Percentiles rank a stretch among this genome's conserved stretches.
Evolutionary conservation across 2,113 vertebrate species (phyloP).

Genomic region (Nesoenas mayeri): DNA sequence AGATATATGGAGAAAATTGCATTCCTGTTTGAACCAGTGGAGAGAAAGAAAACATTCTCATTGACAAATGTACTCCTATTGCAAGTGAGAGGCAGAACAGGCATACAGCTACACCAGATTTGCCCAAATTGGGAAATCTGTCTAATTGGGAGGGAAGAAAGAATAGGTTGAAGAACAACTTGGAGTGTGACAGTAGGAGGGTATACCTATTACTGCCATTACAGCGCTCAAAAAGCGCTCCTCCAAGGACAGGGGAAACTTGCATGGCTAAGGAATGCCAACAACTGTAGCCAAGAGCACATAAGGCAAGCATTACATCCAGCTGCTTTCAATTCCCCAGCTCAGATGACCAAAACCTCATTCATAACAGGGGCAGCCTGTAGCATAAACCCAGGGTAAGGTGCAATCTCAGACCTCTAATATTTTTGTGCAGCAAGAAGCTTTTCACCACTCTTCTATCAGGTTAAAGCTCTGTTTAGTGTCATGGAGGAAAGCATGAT

Average conservation of each 20-base stretch:
- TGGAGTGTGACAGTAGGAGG: neutral
- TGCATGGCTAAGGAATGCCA: neutral
- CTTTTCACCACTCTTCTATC: neutral
- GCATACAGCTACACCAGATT: neutral
- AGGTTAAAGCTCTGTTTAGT: neutral
- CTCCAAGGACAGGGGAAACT: neutral
- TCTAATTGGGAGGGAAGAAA: neutral
- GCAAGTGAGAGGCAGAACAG: neutral
- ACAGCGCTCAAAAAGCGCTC: accelerated
- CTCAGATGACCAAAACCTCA: neutral
- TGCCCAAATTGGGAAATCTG: neutral
- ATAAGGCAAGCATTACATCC: neutral
- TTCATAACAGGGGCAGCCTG: neutral
- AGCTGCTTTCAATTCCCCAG: neutral
- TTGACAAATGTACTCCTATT: neutral
- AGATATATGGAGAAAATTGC: neutral
- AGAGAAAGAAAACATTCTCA: neutral
- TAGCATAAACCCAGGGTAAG: neutral
- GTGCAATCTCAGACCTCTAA: neutral
- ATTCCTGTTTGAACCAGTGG: neutral
- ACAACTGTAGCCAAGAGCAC: neutral
- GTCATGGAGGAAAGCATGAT: neutral
- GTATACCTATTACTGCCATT: neutral
- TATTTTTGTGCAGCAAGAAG: neutral
- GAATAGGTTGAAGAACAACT: neutral